Evolutionary conservation across 2,888 invertebrate species (phyloP), one percentile per base, ranked within the genome.

Genomic region (Alcis repandata): DNA sequence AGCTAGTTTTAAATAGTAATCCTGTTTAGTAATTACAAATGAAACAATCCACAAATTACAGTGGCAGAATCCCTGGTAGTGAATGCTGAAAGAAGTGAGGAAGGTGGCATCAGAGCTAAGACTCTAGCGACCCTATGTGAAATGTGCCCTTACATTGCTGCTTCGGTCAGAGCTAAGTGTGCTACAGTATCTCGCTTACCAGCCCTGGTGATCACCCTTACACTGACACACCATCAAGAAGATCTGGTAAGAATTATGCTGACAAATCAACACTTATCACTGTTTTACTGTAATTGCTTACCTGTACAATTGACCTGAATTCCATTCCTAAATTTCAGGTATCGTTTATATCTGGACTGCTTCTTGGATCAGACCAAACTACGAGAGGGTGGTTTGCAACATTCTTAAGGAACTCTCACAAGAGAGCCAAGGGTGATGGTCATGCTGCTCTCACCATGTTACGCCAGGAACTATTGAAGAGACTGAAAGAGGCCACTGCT

Each of bases 371-470:
- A 79, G 98, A 99, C 88, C 97, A 97, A 82, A 96, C 96, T 71
- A 96, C 98, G 2, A 94, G 98, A 78, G 96, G 96, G 59, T 99
- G 99, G 99, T 98, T 99, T 87, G 98, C 98, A 0, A 95, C 97
- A 79, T 99, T 98, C 82, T 95, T 99, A 51, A 95, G 98, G 63
- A 97, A 97, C 75, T 96, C 97, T 0, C 98, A 98, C 79, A 97
- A 97, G 87, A 84, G 93, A 59, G 94, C 96, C 19, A 97, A 97
- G 86, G 96, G 97, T 17, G 97, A 97, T 80, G 95, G 95, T 0
- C 95, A 95, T 77, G 94, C 94, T 7, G 96, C 97, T 17, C 80
- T 93, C 32, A 87, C 88, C 41, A 91, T 97, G 74, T 95, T 98
- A 60, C 94, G 98, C 22, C 96, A 97, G 70, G 97, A 98, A 82